Evolutionary conservation across 2,113 vertebrate species (phyloP), one percentile per base, ranked within the genome.

Genomic region (Chionis minor): DNA sequence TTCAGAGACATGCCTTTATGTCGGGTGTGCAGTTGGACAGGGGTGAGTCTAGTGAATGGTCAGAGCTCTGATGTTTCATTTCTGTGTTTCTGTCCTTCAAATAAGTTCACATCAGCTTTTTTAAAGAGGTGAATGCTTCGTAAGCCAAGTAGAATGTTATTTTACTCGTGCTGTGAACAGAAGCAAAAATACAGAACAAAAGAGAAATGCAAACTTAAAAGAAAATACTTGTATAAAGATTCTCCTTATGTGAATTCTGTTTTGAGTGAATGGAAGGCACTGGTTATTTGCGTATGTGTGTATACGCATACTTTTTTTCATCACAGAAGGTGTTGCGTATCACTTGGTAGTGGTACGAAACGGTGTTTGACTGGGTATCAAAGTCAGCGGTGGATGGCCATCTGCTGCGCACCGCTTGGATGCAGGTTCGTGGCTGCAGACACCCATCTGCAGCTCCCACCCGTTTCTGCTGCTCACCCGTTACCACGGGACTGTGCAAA

Each of bases 401-500:
- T 75, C 38, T 75, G 84, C 74, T n/a, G 44, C 4, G 4, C 33
- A 27, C n/a, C 22, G 6, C 19, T 30, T 40, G 44, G 40, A 28
- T 32, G 47, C 7, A 4, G 52, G 45, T 59, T 85, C 54, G 63
- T 59, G 58, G 58, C 74, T 51, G 30, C 38, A 58, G 55, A 19
- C 0, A 2, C 49, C 74, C 26, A 15, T 42, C 69, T 59, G 56
- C 71, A 32, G 28, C 71, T 90, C 47, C 54, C 40, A 33, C 70
- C 27, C 6, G 0, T 75, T 58, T 32, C 38, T 56, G 35, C 86
- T 27, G 30, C 63, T 86, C n/a, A 14, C 11, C n/a, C 3, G 0
- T 23, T 49, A 19, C 44, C 52, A 27, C 0, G 2, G 55, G 81
- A 20, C 47, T 11, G 40, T 49, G 71, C 42, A 20, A 10, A 55